Base-by-base conservation (phyloP, 2,888 invertebrate species). In the Drosophila eohydei region DNA sequence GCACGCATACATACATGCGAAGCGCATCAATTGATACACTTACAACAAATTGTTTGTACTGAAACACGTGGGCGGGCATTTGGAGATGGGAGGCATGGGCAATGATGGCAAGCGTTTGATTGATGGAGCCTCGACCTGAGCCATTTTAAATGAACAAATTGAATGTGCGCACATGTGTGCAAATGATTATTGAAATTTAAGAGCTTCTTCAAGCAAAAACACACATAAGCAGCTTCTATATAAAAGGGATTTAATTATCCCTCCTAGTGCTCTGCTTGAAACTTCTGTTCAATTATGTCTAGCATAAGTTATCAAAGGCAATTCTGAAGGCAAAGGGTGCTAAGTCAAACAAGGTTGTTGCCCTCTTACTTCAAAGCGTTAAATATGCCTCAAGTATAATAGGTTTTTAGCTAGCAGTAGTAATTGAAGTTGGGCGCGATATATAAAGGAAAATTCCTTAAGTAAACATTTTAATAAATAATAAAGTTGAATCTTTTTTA, bases 41-140 rank as follows among this genome's bases (percentile, higher is more conserved):
- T 90, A 90, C 90, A 89, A 90, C 90, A 85, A 84, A 88, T 84
- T 90, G 84, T 84, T 90, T 89, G 84, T 67, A 71, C 71, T 78
- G 85, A 69, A 73, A 72, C 74, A 87, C 79, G 67, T 84, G 68
- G 85, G 69, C 61, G 67, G 67, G 60, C 44, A 30, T 14, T 38
- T 32, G 16, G n/a, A 11, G n/a, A 2, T 61, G 30, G 8, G 11
- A 8, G 14, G 55, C 4, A 26, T 32, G 41, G 21, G 50, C n/a
- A n/a, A 28, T 28, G 46, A 30, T 51, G 63, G 60, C 30, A 56
- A 48, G 48, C 71, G 36, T 72, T 90, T 84, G 84, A 84, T 84
- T 90, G 84, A 84, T 84, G 90, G 66, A 64, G 69, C 71, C 72
- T 50, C 84, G 83, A 83, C 84, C 89, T 80, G 68, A 89, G 87